Evolutionary conservation across 1,140 invertebrate genomes (phyloP).

Genomic region (Anastatus disparis): DNA sequence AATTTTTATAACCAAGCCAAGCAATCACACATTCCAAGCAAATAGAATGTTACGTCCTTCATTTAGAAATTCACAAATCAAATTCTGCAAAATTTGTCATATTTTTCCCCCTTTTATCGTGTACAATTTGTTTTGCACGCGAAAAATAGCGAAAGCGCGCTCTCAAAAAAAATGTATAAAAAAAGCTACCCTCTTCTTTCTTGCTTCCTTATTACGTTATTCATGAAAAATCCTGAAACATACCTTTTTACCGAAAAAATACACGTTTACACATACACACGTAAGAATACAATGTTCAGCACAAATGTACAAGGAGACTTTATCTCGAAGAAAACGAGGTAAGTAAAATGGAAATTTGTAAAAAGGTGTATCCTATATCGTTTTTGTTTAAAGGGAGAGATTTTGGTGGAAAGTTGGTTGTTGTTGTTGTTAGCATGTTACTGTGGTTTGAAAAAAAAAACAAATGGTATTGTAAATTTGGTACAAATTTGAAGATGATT

Average conservation of each 20-base stretch:
- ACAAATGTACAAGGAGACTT: background rate
- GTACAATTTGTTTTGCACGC: background rate
- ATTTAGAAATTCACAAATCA: too few relatives aligned
- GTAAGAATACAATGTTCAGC: too few relatives aligned
- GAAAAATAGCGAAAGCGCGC: background rate
- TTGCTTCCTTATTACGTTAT: conserved; percentile 20
- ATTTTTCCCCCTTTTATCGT: background rate
- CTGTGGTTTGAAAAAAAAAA: too few relatives aligned
- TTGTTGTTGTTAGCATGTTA: too few relatives aligned
- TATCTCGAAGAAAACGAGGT: background rate
- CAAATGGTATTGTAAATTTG: too few relatives aligned
- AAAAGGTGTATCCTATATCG: background rate
- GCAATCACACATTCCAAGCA: too few relatives aligned
- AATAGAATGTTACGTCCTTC: too few relatives aligned
- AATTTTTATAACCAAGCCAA: too few relatives aligned
- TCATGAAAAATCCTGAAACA: conserved; percentile 15
- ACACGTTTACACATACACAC: background rate
- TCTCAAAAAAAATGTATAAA: too few relatives aligned
- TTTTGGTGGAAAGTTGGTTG: background rate
- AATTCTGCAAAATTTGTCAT: conserved; percentile 10
- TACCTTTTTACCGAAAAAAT: conserved; percentile 10
- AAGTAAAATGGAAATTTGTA: conserved; percentile 28
- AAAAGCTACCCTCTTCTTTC: background rate
- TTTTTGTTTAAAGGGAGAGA: background rate
- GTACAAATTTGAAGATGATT: too few relatives aligned